Percentiles rank a stretch among this genome's conserved stretches.
phyloP scores from a whole-genome alignment of 1,140 invertebrate genomes.

The Penaeus chinensis region DNA sequence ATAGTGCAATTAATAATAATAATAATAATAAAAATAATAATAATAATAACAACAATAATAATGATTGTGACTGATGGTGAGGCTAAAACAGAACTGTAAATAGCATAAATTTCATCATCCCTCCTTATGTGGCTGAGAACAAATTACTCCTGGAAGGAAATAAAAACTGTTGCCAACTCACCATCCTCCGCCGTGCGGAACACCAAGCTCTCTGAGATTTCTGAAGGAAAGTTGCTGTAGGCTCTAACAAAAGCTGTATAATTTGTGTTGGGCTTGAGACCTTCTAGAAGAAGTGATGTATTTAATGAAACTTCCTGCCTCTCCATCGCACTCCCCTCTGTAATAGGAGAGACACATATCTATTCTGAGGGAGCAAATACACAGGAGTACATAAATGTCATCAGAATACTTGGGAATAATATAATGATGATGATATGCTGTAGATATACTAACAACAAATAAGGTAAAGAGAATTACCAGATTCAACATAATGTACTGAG shows the following conservation, averaged over 20 bases:
- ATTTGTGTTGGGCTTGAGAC: constrained; percentile 76
- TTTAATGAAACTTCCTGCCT: constrained; percentile 73
- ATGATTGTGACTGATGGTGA: no score
- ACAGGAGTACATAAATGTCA: background rate
- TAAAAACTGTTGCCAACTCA: constrained; percentile 65
- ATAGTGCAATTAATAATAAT: no score
- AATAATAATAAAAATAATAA: no score
- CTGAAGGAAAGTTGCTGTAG: constrained; percentile 75
- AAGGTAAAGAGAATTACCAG: constrained; percentile 68
- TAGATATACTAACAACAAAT: background rate
- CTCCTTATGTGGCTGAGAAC: no score
- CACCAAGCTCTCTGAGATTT: constrained; percentile 74
- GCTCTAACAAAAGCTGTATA: constrained; percentile 77
- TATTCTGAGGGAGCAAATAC: background rate
- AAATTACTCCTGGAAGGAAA: constrained; percentile 65
- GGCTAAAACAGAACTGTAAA: no score
- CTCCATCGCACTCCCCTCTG: constrained; percentile 69
- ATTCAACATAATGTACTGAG: constrained; percentile 75
- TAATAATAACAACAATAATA: no score
- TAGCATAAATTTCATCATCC: no score
- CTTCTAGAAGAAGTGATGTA: constrained; percentile 71
- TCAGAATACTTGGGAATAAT: no score
- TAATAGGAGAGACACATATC: background rate
- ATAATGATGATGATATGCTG: background rate
- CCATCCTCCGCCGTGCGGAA: constrained; percentile 75